These are phyloP conservation scores for Hylomyscus alleni DNA, from an alignment of 2,797 vertebrate species.

Conservation along the genomic window DNA sequence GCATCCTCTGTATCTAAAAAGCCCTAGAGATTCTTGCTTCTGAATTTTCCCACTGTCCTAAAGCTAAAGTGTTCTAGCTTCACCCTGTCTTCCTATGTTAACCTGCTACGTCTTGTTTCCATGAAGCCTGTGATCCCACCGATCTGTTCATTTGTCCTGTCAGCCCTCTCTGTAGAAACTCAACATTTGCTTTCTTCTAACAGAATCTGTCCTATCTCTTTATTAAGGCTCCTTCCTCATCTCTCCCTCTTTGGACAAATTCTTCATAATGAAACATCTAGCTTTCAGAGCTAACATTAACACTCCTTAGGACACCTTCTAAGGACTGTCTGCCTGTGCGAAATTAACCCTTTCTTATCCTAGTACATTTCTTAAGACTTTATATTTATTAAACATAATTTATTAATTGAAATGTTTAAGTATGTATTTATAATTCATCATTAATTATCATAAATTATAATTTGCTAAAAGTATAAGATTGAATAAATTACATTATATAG, in stretches of 20 bases:
- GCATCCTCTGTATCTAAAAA: background rate
- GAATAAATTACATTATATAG: background rate
- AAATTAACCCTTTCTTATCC: background rate
- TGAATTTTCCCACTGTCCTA: background rate
- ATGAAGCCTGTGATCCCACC: background rate
- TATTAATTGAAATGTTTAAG: background rate
- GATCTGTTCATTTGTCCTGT: background rate
- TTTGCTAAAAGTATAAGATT: background rate
- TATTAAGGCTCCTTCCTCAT: background rate
- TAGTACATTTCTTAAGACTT: background rate
- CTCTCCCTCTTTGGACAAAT: background rate
- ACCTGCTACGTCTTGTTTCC: background rate
- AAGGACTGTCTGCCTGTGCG: background rate
- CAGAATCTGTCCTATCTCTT: background rate
- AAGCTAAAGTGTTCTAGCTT: background rate
- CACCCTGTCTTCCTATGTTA: background rate
- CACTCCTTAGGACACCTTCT: background rate
- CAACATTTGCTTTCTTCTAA: background rate
- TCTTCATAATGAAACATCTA: background rate
- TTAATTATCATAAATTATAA: background rate
- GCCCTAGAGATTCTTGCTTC: background rate
- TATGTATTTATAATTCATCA: background rate
- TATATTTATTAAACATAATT: background rate
- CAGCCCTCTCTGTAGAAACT: background rate
- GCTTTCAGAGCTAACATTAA: constrained; percentile 13